Percentiles rank a stretch among this genome's conserved stretches.
Evolutionary conservation across 1,140 invertebrate species (phyloP).

Genomic region (Drosophila obscura): DNA sequence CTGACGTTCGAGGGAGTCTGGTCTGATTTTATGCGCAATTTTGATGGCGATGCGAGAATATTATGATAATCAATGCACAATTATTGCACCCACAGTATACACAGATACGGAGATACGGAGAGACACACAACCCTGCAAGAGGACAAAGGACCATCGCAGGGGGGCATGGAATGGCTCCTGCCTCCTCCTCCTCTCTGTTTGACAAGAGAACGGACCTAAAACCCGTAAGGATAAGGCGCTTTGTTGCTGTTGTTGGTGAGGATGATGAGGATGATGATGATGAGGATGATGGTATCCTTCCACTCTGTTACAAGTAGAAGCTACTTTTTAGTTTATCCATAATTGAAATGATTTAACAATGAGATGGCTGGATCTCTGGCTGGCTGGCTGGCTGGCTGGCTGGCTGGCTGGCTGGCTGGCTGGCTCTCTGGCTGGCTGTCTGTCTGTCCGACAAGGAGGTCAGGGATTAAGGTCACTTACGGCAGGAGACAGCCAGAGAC

Average conservation of each 20-base stretch:
- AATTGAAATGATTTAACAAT: slow-evolving; percentile 55
- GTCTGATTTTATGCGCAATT: slow-evolving; percentile 56
- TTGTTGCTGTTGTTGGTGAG: no score
- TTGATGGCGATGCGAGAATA: slow-evolving; percentile 51
- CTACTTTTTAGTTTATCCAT: slow-evolving; percentile 43
- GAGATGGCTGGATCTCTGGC: neutral
- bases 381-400: neutral
- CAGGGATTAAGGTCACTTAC: no score
- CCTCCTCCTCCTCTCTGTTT: no score
- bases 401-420: neutral
- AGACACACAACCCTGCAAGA: no score
- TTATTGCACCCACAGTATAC: slow-evolving; percentile 48
- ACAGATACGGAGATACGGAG: slow-evolving; percentile 8
- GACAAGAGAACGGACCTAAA: no score
- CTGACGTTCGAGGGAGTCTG: slow-evolving; percentile 2
- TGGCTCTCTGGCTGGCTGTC: neutral
- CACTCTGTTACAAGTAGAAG: slow-evolving; percentile 9
- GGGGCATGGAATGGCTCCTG: no score
- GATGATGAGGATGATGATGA: neutral
- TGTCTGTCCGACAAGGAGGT: no score
- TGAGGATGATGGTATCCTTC: slow-evolving; percentile 8
- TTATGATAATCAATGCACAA: slow-evolving; percentile 75
- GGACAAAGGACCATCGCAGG: neutral
- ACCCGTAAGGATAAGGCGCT: no score
- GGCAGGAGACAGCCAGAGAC: no score